A percentile compares a stretch with the other conserved stretches of the same genome.
phyloP scores from a whole-genome alignment of 1,140 invertebrate species.

The Dendroctonus valens region DNA sequence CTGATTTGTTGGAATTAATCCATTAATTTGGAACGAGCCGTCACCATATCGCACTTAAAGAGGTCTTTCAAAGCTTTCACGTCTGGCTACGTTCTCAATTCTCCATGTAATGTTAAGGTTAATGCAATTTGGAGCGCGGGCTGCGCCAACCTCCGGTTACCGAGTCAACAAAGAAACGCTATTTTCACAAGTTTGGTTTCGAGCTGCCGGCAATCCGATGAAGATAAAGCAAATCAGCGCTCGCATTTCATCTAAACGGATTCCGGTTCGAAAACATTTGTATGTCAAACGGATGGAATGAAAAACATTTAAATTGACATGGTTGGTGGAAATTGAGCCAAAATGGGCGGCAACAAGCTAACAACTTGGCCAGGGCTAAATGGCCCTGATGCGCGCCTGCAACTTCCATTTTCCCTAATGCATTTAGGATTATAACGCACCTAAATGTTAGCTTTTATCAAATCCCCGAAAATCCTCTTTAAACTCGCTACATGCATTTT shows the following conservation, averaged over 20 bases:
- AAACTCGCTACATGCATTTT: constrained; percentile 4
- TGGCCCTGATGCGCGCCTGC: neutral
- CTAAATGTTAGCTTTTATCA: constrained; percentile 34
- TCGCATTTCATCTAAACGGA: neutral
- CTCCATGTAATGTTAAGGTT: constrained; percentile 54
- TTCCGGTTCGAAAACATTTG: neutral
- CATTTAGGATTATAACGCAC: constrained; percentile 40
- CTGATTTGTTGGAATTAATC: neutral
- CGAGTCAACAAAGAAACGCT: constrained; percentile 51
- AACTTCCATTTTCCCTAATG: constrained; percentile 35
- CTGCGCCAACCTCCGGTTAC: constrained; percentile 49
- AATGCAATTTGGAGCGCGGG: constrained; percentile 51
- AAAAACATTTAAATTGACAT: too few species aligned
- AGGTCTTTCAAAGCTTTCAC: constrained; percentile 41
- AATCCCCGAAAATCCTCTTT: constrained; percentile 34
- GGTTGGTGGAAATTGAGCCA: neutral
- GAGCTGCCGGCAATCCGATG: constrained; percentile 12
- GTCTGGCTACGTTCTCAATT: constrained; percentile 53
- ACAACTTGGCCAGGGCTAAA: too few species aligned
- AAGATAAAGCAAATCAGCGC: constrained; percentile 19
- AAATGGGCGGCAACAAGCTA: too few species aligned
- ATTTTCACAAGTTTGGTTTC: constrained; percentile 44
- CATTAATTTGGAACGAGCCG: neutral
- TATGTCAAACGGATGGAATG: neutral
- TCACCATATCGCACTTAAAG: neutral